Evolutionary conservation across 2,113 vertebrate species (phyloP), one percentile per base, ranked within the genome.

Genomic region (Caranx ignobilis): DNA sequence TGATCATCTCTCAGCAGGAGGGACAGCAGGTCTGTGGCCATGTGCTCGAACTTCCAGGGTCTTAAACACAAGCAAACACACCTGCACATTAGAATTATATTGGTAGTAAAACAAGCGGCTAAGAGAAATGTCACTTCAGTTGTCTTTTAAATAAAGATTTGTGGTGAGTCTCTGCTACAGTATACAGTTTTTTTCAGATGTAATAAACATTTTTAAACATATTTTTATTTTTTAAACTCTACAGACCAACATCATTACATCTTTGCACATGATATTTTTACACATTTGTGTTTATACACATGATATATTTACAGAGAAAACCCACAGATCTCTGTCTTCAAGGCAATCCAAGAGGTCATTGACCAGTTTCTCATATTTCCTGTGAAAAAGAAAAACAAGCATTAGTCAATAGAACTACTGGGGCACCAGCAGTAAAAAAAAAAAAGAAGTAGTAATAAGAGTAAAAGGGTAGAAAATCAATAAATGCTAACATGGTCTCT

Each of bases 31-130:
- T 97, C 97, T 77, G 98, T 96, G 67, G 97, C 96, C 91, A 99
- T 98, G 90, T 98, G 97, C 85, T 99, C 97, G n/a, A 99, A 99
- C 90, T 99, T 99, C 98, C 98, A 99, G 19, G 98, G 97, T 69
- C 98, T 99, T 35, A 55, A 89, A 74, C 1, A 79, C 26, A 69
- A 19, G 21, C 55, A 71, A 39, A 79, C 70, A 75, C 41, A 16
- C 35, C 3, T 9, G 12, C 32, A 48, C 48, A 37, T 48, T 45
- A 57, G 47, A 2, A 6, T 43, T 26, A 34, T 7, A 18, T 64
- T 45, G 39, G 18, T 5, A 0, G 26, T n/a, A 18, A 32, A 10
- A 48, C 21, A 71, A 9, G 4, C 35, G 57, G 34, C 55, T 57
- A 26, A 57, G 12, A 26, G 26, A 26, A 26, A 26, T 26, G 26